Evolutionary conservation across 2,113 vertebrate species (phyloP).

Genomic region (Arizona elegans): DNA sequence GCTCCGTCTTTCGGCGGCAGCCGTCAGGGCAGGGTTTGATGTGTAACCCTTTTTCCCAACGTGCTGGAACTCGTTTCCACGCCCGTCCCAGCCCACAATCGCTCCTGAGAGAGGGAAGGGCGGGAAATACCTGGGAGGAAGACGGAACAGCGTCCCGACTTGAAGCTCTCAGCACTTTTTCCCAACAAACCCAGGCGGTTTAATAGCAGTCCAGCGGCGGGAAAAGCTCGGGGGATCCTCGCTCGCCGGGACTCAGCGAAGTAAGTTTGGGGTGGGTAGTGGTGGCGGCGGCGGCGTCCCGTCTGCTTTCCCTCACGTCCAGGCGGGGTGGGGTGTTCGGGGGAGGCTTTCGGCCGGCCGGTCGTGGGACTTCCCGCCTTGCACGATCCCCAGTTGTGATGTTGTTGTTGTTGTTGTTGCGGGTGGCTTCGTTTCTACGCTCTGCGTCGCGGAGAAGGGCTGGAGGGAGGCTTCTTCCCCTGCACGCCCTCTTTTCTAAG

Average conservation of each 20-base stretch:
- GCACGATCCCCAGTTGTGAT: neutral
- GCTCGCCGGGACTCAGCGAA: neutral
- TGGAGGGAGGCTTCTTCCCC: no score
- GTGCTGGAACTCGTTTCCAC: constrained; percentile 83
- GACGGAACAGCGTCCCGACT: constrained; percentile 14
- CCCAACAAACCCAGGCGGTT: neutral
- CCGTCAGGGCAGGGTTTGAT: constrained; percentile 63
- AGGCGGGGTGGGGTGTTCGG: neutral
- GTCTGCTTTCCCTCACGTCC: neutral
- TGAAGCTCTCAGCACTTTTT: constrained; percentile 19
- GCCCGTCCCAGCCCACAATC: constrained; percentile 67
- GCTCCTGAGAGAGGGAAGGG: constrained; percentile 61
- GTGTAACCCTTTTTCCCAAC: constrained; percentile 62
- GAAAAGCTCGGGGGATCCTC: neutral
- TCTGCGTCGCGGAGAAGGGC: accelerated
- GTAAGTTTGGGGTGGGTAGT: constrained; percentile 13
- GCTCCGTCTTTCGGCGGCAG: constrained; percentile 29
- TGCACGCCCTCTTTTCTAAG: neutral
- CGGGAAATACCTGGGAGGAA: constrained; percentile 57
- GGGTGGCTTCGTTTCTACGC: neutral
- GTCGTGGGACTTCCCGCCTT: neutral
- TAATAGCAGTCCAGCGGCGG: neutral
- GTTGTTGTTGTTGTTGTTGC: neutral
- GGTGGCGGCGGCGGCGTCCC: neutral
- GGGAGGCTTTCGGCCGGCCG: neutral